phyloP scores from a whole-genome alignment of 2,113 vertebrate genomes.

The Dicentrarchus labrax region DNA sequence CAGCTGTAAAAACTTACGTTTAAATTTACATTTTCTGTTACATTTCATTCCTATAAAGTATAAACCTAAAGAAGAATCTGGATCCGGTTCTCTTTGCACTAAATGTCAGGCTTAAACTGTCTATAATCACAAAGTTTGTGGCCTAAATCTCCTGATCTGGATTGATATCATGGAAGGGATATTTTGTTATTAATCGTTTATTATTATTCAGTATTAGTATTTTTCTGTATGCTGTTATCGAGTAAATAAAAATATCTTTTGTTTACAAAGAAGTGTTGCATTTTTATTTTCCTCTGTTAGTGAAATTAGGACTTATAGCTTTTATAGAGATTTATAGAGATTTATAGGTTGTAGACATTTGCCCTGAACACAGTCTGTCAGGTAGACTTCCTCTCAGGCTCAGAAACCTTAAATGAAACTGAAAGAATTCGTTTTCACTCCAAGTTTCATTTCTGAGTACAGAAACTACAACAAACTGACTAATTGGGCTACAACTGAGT shows the following conservation, averaged over 20 bases:
- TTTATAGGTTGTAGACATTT: neutral
- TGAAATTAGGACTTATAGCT: neutral
- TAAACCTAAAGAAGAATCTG: neutral
- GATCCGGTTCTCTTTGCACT: conserved; percentile 30
- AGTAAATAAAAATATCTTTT: conserved; percentile 13
- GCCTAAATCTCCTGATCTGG: conserved; percentile 6
- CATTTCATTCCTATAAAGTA: neutral
- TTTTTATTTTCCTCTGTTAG: neutral
- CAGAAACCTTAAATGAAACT: neutral
- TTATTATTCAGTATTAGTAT: neutral
- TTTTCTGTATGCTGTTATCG: neutral
- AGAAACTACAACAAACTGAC: neutral
- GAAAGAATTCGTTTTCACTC: neutral
- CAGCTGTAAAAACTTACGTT: neutral
- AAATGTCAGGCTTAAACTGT: conserved; percentile 14
- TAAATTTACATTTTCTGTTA: neutral
- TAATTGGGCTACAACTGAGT: neutral
- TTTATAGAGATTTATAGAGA: neutral
- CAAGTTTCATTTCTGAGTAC: neutral
- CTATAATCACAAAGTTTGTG: neutral
- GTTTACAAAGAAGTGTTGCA: neutral
- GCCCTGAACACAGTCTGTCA: neutral
- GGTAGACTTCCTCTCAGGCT: neutral
- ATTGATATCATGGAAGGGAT: neutral
- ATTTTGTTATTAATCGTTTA: neutral